Percentiles rank a stretch among this genome's conserved stretches.
These are phyloP conservation scores for Agrilus biguttatus DNA, from an alignment of 2,888 invertebrate genomes.

Conservation along the genomic window DNA sequence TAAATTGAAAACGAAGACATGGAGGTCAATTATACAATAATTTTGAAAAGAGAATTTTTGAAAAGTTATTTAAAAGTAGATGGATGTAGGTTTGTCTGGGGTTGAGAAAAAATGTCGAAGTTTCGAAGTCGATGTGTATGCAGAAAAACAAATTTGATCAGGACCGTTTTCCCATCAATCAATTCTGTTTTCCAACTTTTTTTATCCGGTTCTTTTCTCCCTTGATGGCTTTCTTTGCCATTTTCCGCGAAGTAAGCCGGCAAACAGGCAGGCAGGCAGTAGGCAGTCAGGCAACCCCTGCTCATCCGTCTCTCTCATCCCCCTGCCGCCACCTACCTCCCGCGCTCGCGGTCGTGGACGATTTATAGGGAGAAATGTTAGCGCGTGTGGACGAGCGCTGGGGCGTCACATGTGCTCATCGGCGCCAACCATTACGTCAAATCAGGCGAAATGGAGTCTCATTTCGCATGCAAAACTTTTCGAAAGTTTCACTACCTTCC, in stretches of 20 bases:
- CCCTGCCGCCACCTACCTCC: conserved; percentile 12
- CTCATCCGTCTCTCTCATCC: conserved; percentile 12
- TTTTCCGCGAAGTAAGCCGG: conserved; percentile 23
- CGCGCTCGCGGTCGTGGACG: conserved; percentile 8
- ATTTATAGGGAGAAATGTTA: conserved; percentile 11
- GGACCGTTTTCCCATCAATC: conserved; percentile 33
- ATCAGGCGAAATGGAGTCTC: conserved; percentile 14
- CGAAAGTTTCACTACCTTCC: conserved; percentile 4
- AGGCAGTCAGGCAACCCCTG: conserved; percentile 12
- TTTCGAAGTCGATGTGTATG: conserved; percentile 22
- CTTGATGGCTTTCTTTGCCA: conserved; percentile 31
- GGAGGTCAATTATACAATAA: too few species aligned
- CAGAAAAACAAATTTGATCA: conserved; percentile 33
- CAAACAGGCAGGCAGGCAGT: conserved; percentile 6
- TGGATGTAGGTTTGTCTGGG: too few species aligned
- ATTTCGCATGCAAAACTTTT: conserved; percentile 16
- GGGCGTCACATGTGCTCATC: conserved; percentile 21
- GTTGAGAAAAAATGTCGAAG: too few species aligned
- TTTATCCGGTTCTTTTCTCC: conserved; percentile 23
- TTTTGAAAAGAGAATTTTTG: too few species aligned
- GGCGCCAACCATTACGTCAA: conserved; percentile 23
- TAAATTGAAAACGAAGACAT: too few species aligned
- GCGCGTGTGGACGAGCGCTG: conserved; percentile 16
- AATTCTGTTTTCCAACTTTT: conserved; percentile 28
- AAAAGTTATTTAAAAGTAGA: too few species aligned